Evolutionary conservation across 2,113 vertebrate species (phyloP).

Genomic region (Tenebrosternarchus preto): DNA sequence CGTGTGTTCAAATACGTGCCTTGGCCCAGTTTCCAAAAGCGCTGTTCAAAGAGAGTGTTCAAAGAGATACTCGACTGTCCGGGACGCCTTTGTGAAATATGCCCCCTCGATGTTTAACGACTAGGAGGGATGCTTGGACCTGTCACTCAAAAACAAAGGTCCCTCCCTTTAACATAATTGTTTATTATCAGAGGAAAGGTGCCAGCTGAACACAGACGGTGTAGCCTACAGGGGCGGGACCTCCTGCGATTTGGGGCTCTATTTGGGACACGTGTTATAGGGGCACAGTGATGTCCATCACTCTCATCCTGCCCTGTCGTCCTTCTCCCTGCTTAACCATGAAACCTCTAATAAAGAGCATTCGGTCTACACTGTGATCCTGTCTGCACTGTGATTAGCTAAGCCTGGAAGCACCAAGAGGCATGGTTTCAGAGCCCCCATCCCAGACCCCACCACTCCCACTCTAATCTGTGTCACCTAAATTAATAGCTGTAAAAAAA

Average conservation of each 20-base stretch:
- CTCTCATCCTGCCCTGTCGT: neutral
- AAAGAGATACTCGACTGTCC: neutral
- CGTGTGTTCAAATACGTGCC: neutral
- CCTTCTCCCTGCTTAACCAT: slow-evolving; percentile 8
- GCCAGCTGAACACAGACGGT: slow-evolving; percentile 2
- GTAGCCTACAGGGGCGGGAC: slow-evolving; percentile 3
- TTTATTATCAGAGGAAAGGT: neutral
- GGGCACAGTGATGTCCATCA: slow-evolving; percentile 14
- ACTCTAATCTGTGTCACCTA: slow-evolving; percentile 47
- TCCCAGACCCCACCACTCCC: slow-evolving; percentile 24
- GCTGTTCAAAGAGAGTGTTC: neutral
- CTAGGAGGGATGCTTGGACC: neutral
- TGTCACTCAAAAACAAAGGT: slow-evolving; percentile 17
- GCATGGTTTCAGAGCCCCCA: slow-evolving; percentile 32
- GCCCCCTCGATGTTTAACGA: neutral
- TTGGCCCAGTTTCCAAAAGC: neutral
- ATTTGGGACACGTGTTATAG: slow-evolving; percentile 17
- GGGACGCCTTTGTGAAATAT: neutral
- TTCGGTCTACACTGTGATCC: slow-evolving; percentile 17
- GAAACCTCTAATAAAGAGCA: slow-evolving; percentile 37
- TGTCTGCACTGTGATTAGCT: slow-evolving; percentile 29
- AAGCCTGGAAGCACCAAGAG: slow-evolving; percentile 40
- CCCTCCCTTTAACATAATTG: neutral
- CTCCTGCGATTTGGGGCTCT: slow-evolving; percentile 5
- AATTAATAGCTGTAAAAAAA: slow-evolving; percentile 51